phyloP scores from a whole-genome alignment of 2,888 invertebrate genomes.

The Thymelicus acteon region DNA sequence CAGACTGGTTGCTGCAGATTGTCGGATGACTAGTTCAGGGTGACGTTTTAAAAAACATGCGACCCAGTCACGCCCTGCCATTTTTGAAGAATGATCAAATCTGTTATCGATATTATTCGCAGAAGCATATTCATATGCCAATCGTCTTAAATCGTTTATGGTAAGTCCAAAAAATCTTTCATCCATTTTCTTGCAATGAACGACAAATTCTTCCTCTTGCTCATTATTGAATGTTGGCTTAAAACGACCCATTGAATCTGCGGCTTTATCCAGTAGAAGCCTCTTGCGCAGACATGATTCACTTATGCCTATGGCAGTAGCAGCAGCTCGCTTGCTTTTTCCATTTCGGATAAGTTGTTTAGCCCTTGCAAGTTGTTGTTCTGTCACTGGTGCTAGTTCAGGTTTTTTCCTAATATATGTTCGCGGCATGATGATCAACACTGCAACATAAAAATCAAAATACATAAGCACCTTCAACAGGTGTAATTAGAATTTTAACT shows the following conservation, averaged over 20 bases:
- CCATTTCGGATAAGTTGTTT: not conserved
- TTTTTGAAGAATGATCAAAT: constrained; percentile 41
- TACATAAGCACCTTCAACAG: too few species aligned
- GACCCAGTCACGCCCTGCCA: constrained; percentile 18
- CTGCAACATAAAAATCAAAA: too few species aligned
- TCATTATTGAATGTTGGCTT: constrained; percentile 38
- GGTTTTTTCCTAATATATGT: too few species aligned
- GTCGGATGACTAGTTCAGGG: constrained; percentile 39
- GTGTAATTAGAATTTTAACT: too few species aligned
- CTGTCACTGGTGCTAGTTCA: constrained; percentile 10
- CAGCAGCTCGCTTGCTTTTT: constrained; percentile 6
- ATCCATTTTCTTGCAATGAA: constrained; percentile 20
- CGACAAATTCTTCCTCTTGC: constrained; percentile 33
- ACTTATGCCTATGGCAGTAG: not conserved
- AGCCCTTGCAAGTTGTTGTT: not conserved
- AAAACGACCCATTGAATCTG: not conserved
- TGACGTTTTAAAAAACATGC: constrained; percentile 41
- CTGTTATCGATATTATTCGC: constrained; percentile 37
- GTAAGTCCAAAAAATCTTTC: constrained; percentile 14
- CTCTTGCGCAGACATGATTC: not conserved
- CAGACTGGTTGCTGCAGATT: constrained; percentile 8
- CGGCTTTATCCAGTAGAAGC: not conserved
- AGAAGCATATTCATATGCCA: constrained; percentile 28
- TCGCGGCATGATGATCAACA: too few species aligned
- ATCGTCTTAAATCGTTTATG: constrained; percentile 8